These are phyloP conservation scores for Xenentodon cancila DNA, from an alignment of 2,797 vertebrate genomes.

Conservation along the genomic window DNA sequence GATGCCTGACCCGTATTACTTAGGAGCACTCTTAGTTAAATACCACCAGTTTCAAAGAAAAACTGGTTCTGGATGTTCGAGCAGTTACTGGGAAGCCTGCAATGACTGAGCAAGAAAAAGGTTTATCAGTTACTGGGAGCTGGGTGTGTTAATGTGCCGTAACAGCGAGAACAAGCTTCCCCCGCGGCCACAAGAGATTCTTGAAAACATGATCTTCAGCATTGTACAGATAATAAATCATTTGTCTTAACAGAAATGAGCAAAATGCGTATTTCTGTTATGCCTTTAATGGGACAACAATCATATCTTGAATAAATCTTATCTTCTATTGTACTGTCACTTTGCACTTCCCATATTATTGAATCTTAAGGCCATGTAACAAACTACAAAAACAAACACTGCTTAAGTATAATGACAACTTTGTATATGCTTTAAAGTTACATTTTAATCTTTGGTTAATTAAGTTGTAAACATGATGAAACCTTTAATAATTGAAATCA, in stretches of 20 bases:
- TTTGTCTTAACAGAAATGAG: conserved; percentile 36
- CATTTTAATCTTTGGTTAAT: neutral
- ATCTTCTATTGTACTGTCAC: neutral
- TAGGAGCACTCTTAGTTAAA: conserved; percentile 40
- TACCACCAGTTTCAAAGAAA: conserved; percentile 29
- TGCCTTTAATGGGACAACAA: too few species aligned
- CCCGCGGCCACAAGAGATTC: conserved; percentile 67
- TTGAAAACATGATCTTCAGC: conserved; percentile 55
- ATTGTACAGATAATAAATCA: conserved; percentile 73
- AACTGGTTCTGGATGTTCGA: conserved; percentile 10
- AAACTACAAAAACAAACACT: too few species aligned
- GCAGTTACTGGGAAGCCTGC: conserved; percentile 37
- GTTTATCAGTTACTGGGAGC: conserved; percentile 53
- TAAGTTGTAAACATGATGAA: conserved; percentile 1
- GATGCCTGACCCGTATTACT: conserved; percentile 28
- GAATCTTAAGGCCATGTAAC: too few species aligned
- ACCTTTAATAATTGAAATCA: conserved; percentile 3
- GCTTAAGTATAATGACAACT: too few species aligned
- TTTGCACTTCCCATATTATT: neutral
- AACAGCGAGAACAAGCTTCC: conserved; percentile 64
- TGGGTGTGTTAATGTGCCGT: conserved; percentile 59
- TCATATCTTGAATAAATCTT: neutral
- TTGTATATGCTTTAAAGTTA: neutral
- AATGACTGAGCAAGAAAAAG: conserved; percentile 41
- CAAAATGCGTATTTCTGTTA: too few species aligned